Evolutionary conservation across 2,797 vertebrate genomes (phyloP), one percentile per base, ranked within the genome.

Genomic region (Cirrhinus molitorella): DNA sequence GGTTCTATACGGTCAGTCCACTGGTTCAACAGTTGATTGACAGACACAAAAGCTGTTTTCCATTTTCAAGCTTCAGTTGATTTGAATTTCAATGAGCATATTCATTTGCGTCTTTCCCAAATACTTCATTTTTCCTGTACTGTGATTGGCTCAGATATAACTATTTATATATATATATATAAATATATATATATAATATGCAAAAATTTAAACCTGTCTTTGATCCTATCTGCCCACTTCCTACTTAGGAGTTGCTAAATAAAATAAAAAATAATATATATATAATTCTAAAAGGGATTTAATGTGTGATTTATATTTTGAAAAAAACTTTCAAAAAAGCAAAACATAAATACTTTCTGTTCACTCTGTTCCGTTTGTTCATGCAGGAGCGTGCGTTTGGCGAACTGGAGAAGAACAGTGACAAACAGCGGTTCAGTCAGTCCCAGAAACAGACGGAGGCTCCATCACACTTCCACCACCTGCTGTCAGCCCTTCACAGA

Each of bases 371-470:
- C 23, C 31, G 25, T 12, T 34, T 70, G 66, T 47, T 19, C 25
- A 14, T 73, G 28, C 85, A 96, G 95, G 95, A 96, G 77, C 92
- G 92, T 47, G 94, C 95, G 0, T 96, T 96, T 87, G 95, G 95
- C 16, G 95, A 96, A 88, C 67, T 96, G 85, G 95, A 96, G 90
- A 96, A 96, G 90, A 96, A 96, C 92, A 96, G 95, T 43, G 95
- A 96, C 85, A 96, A 96, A 88, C 94, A 95, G 87, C 89, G 92
- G 28, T 87, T 86, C n/a, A 90, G 85, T 73, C 92, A 92, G 28
- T 88, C 89, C 61, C 92, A 92, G 83, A 93, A 93, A 86, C 93
- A 95, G 88, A 93, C 88, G 14, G 93, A 94, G 85, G 92, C 94
- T 61, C 95, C 95, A 0, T 95, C 94, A 84, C 94, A 96, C 86